Conservation (phyloP, 2,797 vertebrate species). For the Calcarius lapponicus region DNA sequence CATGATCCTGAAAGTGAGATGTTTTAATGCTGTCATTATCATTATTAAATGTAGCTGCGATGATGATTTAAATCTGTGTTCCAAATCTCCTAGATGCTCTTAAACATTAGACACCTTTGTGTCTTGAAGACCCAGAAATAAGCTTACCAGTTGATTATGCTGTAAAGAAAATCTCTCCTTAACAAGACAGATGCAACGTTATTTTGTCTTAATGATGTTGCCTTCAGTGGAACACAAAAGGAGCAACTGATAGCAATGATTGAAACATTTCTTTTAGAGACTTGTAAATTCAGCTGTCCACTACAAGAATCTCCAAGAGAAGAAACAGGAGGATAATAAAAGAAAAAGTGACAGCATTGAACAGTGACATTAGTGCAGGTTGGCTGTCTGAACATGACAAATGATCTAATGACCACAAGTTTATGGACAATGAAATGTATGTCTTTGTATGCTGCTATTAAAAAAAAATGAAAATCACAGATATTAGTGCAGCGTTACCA, state of each 20-base stretch:
- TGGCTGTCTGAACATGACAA: not conserved
- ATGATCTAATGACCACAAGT: not conserved
- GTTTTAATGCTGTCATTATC: conserved; percentile 52
- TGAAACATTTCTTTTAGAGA: conserved; percentile 25
- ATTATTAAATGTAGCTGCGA: not conserved
- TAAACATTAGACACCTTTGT: conserved; percentile 65
- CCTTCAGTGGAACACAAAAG: conserved; percentile 50
- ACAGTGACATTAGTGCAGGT: not conserved
- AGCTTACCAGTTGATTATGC: conserved; percentile 31
- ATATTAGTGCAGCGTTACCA: not conserved
- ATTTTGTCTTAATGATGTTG: conserved; percentile 36
- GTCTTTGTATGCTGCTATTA: not conserved
- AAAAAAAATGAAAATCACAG: not conserved
- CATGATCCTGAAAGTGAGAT: conserved; percentile 40
- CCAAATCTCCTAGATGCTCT: conserved; percentile 22
- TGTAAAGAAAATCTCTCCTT: conserved; percentile 32
- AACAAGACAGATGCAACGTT: conserved; percentile 32
- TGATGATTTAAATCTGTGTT: conserved; percentile 35
- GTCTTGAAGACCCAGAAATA: conserved; percentile 29
- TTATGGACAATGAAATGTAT: not conserved
- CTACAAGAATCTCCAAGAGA: not conserved
- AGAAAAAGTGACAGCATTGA: not conserved
- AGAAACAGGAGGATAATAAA: not conserved
- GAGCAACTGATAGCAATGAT: conserved; percentile 36
- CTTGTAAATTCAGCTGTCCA: conserved; percentile 36